Evolutionary conservation across 2,113 vertebrate species (phyloP).

Genomic region (Calidris pygmaea): DNA sequence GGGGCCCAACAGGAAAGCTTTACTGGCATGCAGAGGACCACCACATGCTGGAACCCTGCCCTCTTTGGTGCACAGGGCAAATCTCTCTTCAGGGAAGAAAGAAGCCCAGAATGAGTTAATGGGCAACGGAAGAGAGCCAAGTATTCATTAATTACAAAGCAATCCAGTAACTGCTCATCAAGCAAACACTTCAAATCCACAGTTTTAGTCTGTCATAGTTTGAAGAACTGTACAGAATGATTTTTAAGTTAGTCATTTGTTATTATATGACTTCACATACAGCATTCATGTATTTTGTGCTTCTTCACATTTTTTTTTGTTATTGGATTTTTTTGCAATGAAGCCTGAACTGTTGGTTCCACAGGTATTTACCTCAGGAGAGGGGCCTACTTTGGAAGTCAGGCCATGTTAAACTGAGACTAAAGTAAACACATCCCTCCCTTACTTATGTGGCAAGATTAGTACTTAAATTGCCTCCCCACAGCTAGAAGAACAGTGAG

Average conservation of each 20-base stretch:
- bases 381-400: background rate
- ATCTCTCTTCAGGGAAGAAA: background rate
- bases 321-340: no score
- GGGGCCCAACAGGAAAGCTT: background rate
- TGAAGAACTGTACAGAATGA: background rate
- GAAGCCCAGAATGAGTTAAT: background rate
- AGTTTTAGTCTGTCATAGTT: background rate
- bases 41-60: background rate
- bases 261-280: background rate
- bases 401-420: background rate
- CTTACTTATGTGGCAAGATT: background rate
- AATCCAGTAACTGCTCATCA: background rate
- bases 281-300: background rate
- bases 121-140: background rate
- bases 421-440: background rate
- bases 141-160: constrained; percentile 4
- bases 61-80: background rate
- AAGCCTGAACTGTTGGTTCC: background rate
- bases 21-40: background rate
- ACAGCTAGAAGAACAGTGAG: background rate
- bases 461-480: background rate
- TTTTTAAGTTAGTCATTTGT: background rate
- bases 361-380: background rate
- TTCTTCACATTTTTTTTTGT: background rate
- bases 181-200: constrained; percentile 9